phyloP scores from a whole-genome alignment of 2,113 vertebrate species.

The Murina feae region DNA sequence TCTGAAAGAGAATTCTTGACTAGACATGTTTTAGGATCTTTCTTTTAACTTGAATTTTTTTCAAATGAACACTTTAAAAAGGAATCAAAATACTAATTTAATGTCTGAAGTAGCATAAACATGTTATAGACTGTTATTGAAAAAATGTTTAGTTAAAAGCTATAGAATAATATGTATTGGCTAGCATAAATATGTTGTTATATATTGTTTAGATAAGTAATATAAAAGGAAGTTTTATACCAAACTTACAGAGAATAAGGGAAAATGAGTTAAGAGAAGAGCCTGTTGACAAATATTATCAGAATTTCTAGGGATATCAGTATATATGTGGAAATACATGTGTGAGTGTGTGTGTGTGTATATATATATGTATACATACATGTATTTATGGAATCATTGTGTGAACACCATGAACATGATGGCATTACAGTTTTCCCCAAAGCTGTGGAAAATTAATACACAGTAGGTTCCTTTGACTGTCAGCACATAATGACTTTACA shows the following conservation, averaged over 20 bases:
- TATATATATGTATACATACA: not conserved
- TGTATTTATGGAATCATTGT: not conserved
- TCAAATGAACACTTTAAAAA: conserved; percentile 25
- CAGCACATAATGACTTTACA: not conserved
- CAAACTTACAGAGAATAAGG: not conserved
- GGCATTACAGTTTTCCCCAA: not conserved
- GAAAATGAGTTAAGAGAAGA: conserved; percentile 15
- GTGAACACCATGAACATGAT: not conserved
- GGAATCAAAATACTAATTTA: conserved; percentile 14
- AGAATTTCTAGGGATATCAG: conserved; percentile 2
- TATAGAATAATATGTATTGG: not conserved
- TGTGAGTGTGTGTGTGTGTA: not conserved
- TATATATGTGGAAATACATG: not conserved
- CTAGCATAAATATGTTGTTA: not conserved
- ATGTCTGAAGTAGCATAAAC: conserved; percentile 18
- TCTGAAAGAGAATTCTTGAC: conserved; percentile 2
- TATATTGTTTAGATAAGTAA: conserved; percentile 33
- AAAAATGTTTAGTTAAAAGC: conserved; percentile 1
- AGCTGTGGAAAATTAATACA: not conserved
- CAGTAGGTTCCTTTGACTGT: not conserved
- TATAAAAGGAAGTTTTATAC: not conserved
- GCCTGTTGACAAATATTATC: not conserved
- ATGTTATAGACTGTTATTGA: not conserved
- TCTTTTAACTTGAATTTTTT: conserved; percentile 21
- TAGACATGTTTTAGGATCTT: not conserved